Conservation (phyloP, 2,113 vertebrate species). For the Regulus satrapa region DNA sequence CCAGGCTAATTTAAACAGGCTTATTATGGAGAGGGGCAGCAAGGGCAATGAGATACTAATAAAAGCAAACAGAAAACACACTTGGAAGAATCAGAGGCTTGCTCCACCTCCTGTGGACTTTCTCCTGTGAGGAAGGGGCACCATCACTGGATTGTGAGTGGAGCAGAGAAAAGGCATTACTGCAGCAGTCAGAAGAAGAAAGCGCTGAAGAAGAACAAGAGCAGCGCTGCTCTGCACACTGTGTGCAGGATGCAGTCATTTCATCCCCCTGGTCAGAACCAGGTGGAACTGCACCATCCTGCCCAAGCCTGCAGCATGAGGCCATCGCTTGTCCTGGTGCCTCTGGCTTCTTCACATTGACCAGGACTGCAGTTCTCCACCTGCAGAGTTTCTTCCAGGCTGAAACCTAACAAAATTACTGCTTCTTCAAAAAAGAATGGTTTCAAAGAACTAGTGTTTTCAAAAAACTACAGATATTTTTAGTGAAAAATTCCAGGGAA, state of each 20-base stretch:
- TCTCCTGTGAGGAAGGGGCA: neutral
- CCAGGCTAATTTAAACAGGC: neutral
- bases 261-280: neutral
- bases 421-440: neutral
- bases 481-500: neutral
- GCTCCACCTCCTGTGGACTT: neutral
- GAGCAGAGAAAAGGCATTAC: neutral
- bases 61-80: neutral
- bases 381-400: neutral
- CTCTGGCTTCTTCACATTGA: neutral
- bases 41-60: neutral
- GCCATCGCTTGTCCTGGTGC: rapidly evolving
- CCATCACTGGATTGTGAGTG: neutral
- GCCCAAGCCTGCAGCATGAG: neutral
- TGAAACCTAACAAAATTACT: neutral
- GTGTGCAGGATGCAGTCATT: neutral
- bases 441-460: neutral
- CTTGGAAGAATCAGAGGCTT: neutral
- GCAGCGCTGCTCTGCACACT: neutral
- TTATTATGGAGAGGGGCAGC: neutral
- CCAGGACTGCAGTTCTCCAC: neutral
- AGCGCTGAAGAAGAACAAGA: no score
- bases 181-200: neutral
- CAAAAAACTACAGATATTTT: neutral
- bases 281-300: neutral